Conservation (phyloP, 2,113 vertebrate species). For the Thinocorus orbignyianus region DNA sequence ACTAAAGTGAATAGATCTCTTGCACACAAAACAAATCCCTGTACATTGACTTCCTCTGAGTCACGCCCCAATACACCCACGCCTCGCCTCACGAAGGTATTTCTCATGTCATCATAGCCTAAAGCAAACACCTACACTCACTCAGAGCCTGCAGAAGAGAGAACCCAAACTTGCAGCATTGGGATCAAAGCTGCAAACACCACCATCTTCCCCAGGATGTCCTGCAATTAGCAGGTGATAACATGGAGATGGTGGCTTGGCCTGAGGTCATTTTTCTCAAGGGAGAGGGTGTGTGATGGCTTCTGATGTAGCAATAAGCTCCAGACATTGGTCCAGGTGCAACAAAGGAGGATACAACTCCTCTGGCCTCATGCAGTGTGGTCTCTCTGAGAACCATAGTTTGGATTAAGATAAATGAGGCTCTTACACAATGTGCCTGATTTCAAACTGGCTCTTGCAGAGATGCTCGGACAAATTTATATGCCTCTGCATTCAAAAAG, state of each 20-base stretch:
- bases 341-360: not conserved
- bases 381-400: not conserved
- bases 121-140: conserved; percentile 74
- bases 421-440: not conserved
- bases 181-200: conserved; percentile 11
- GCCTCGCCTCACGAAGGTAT: conserved; percentile 79
- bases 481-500: not conserved
- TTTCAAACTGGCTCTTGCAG: not conserved
- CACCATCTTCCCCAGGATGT: conserved; percentile 51
- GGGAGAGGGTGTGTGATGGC: not conserved
- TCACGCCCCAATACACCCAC: conserved; percentile 76
- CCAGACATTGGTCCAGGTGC: not conserved
- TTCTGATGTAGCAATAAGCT: not conserved
- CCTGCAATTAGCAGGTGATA: conserved; percentile 41
- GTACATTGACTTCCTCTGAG: conserved; percentile 72
- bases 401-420: not conserved
- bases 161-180: not conserved
- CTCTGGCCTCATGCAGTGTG: not conserved
- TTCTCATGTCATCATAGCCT: conserved; percentile 73
- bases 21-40: conserved; percentile 72
- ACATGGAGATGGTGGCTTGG: not conserved
- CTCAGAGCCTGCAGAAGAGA: not conserved
- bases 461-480: not conserved
- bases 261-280: conserved; percentile 4
- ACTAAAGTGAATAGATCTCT: conserved; percentile 73